phyloP scores from a whole-genome alignment of 2,888 invertebrate species.

The Mythimna loreyi region DNA sequence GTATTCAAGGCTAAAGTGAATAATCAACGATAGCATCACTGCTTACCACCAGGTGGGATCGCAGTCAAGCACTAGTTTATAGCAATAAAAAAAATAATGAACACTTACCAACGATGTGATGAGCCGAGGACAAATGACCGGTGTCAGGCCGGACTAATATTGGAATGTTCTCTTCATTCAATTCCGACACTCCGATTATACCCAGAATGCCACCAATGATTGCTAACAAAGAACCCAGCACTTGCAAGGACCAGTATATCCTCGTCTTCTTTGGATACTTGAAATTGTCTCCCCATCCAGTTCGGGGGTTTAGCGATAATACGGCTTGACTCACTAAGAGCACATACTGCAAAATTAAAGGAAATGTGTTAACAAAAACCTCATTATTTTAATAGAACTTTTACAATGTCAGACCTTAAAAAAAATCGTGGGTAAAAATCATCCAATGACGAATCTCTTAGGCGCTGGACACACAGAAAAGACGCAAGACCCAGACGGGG shows the following conservation, averaged over 20 bases:
- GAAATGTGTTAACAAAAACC: background rate
- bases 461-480: too few species aligned
- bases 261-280: slow-evolving; percentile 70
- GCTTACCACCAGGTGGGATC: too few species aligned
- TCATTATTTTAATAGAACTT: background rate
- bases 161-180: background rate
- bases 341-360: slow-evolving; percentile 75
- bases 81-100: too few species aligned
- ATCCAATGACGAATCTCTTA: too few species aligned
- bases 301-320: slow-evolving; percentile 71
- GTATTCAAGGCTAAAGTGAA: too few species aligned
- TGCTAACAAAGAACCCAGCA: slow-evolving; percentile 74
- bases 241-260: slow-evolving; percentile 75
- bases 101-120: slow-evolving; percentile 74
- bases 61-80: too few species aligned
- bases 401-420: too few species aligned
- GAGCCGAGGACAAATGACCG: slow-evolving; percentile 57
- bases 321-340: slow-evolving; percentile 79
- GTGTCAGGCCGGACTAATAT: background rate
- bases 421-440: too few species aligned
- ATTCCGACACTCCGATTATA: slow-evolving; percentile 50
- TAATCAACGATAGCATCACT: too few species aligned
- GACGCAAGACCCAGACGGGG: too few species aligned
- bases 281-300: slow-evolving; percentile 73
- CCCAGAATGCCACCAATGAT: slow-evolving; percentile 72